Percentiles rank a stretch among this genome's conserved stretches.
Conservation (phyloP, 2,797 vertebrate genomes). For the Cottoperca gobio region DNA sequence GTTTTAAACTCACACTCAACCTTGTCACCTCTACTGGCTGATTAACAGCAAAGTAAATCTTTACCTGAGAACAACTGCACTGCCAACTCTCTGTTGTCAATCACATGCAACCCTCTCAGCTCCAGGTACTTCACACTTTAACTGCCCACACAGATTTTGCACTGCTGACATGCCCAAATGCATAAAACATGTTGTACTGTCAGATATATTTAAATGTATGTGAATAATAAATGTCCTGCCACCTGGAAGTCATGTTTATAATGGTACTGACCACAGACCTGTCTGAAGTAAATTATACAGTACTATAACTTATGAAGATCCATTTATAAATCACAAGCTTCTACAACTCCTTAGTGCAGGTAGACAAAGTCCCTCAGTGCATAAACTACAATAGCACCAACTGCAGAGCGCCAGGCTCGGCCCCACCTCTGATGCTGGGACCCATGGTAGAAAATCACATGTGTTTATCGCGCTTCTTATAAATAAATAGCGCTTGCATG, state of each 20-base stretch:
- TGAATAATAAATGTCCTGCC: slow-evolving; percentile 62
- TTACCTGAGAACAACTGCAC: slow-evolving; percentile 25
- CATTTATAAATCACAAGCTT: slow-evolving; percentile 47
- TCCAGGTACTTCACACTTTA: slow-evolving; percentile 29
- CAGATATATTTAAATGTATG: slow-evolving; percentile 60
- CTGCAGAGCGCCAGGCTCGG: neutral
- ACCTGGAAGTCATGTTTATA: slow-evolving; percentile 57
- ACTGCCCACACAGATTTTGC: slow-evolving; percentile 10
- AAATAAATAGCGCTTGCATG: too few relatives aligned
- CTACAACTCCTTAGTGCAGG: slow-evolving; percentile 19
- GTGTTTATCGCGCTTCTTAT: too few relatives aligned
- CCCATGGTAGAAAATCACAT: neutral
- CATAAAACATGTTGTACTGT: slow-evolving; percentile 58
- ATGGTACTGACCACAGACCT: slow-evolving; percentile 46
- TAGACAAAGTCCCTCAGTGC: slow-evolving; percentile 16
- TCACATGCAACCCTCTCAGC: slow-evolving; percentile 16
- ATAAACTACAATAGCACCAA: too few relatives aligned
- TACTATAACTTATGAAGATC: slow-evolving; percentile 36
- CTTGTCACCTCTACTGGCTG: neutral
- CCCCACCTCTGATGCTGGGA: neutral
- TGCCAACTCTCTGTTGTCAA: slow-evolving; percentile 38
- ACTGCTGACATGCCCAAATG: slow-evolving; percentile 36
- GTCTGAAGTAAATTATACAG: slow-evolving; percentile 43
- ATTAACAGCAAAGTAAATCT: slow-evolving; percentile 38
- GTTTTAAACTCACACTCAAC: neutral